Evolutionary conservation across 1,140 invertebrate species (phyloP).

Genomic region (Drosophila murphyi): DNA sequence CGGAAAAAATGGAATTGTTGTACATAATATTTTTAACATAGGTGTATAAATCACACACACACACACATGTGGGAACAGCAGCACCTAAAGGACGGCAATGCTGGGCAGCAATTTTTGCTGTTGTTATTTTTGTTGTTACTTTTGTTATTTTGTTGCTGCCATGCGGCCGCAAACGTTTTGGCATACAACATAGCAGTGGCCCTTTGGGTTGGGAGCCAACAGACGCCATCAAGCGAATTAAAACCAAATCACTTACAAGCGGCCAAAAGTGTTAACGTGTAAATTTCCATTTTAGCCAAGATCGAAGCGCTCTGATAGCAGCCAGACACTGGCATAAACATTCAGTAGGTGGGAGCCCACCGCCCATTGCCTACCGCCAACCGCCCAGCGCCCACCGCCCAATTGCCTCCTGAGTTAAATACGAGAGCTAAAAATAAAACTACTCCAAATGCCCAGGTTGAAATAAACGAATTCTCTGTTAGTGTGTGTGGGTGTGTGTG

Average conservation of each 20-base stretch:
- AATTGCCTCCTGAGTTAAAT: constrained; percentile 43
- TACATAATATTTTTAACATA: not conserved
- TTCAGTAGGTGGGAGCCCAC: constrained; percentile 44
- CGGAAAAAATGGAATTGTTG: not conserved
- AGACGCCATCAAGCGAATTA: constrained; percentile 82
- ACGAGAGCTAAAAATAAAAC: constrained; percentile 68
- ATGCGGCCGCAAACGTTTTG: constrained; percentile 61
- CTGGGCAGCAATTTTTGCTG: constrained; percentile 17
- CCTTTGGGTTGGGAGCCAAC: constrained; percentile 37
- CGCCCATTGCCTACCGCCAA: not conserved
- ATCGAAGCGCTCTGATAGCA: constrained; percentile 75
- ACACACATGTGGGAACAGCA: constrained; percentile 28
- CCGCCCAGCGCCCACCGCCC: not conserved
- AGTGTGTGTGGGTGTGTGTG: constrained; percentile 22
- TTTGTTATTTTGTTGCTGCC: constrained; percentile 9
- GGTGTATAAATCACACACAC: not conserved
- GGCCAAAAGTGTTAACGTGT: constrained; percentile 82
- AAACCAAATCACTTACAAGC: constrained; percentile 83
- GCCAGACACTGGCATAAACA: constrained; percentile 72
- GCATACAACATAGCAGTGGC: constrained; percentile 24
- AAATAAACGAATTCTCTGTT: constrained; percentile 49
- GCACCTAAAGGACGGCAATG: constrained; percentile 41
- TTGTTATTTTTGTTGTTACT: constrained; percentile 3
- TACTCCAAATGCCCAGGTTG: constrained; percentile 54
- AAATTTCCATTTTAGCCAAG: constrained; percentile 80